Evolutionary conservation across 2,888 invertebrate species (phyloP), one percentile per base, ranked within the genome.

Genomic region (Cepaea hortensis): DNA sequence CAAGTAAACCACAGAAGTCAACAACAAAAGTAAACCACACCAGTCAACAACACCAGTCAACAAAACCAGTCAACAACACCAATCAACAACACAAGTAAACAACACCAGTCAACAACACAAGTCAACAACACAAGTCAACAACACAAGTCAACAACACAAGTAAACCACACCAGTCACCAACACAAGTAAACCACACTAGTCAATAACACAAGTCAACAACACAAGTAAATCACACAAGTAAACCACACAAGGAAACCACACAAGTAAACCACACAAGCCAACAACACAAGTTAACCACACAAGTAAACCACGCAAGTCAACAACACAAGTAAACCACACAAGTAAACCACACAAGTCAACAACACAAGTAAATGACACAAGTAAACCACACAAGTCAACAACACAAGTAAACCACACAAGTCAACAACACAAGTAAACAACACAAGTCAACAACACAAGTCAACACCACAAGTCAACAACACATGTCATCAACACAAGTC

Each of bases 241-340:
- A n/a, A n/a, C n/a, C n/a, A n/a, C n/a, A n/a, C n/a, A n/a, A 89
- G n/a, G 89, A 84, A 61, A 83, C 9, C 6, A 15, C 3, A 9
- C 72, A 3, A 81, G 72, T 20, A 0, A 15, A 79, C 9, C 4
- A 79, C 2, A 3, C 46, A 76, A 1, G 13, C 1, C 35, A 35
- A 46, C 11, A 79, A 1, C 1, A 35, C 35, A 35, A 35, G 35
- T 35, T 1, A 35, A 35, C 35, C 1, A 35, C 35, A 35, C 35
- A n/a, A n/a, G n/a, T n/a, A n/a, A n/a, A n/a, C n/a, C n/a, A n/a
- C n/a, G n/a, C n/a, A n/a, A n/a, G n/a, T n/a, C n/a, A 61, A 83
- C 9, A 65, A 15, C 3, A 9, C 72, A 3, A 81, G 72, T 20
- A 0, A 15, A 79, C 9, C 4, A 79, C 2, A 3, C 46, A 76